Evolutionary conservation across 2,113 vertebrate species (phyloP).

Genomic region (Hippocampus mohnikei): DNA sequence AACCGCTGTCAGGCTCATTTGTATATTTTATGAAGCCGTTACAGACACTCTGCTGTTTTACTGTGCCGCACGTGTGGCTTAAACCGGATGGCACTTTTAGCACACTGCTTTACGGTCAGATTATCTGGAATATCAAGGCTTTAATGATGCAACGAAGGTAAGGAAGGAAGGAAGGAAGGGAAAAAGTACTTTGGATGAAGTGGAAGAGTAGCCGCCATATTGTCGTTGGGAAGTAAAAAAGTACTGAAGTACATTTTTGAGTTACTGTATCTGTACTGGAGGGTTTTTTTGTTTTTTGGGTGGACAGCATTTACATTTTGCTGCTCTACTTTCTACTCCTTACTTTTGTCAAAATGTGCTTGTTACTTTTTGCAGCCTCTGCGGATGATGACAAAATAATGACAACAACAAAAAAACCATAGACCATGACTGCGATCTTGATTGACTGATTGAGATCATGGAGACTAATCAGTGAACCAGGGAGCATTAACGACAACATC

Average conservation of each 20-base stretch:
- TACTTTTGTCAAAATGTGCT: too few species aligned
- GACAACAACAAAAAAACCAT: too few species aligned
- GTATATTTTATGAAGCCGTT: conserved; percentile 66
- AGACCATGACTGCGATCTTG: too few species aligned
- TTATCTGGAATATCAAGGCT: conserved; percentile 56
- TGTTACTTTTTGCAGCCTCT: too few species aligned
- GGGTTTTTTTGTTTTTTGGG: too few species aligned
- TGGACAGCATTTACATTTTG: too few species aligned
- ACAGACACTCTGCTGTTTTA: conserved; percentile 50
- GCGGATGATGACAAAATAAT: too few species aligned
- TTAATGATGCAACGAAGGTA: conserved; percentile 40
- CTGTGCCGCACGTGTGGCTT: conserved; percentile 29
- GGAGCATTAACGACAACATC: too few species aligned
- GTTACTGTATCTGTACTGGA: too few species aligned
- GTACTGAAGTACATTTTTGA: not conserved
- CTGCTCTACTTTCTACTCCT: too few species aligned
- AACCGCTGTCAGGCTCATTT: conserved; percentile 56
- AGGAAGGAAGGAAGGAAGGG: not conserved
- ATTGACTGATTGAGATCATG: too few species aligned
- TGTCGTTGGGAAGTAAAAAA: not conserved
- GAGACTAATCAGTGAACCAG: too few species aligned
- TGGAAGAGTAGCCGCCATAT: not conserved
- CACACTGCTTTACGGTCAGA: conserved; percentile 61
- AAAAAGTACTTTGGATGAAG: not conserved
- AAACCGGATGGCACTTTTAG: conserved; percentile 49